phyloP scores from a whole-genome alignment of 2,797 vertebrate species.

The Crypturellus tataupa region DNA sequence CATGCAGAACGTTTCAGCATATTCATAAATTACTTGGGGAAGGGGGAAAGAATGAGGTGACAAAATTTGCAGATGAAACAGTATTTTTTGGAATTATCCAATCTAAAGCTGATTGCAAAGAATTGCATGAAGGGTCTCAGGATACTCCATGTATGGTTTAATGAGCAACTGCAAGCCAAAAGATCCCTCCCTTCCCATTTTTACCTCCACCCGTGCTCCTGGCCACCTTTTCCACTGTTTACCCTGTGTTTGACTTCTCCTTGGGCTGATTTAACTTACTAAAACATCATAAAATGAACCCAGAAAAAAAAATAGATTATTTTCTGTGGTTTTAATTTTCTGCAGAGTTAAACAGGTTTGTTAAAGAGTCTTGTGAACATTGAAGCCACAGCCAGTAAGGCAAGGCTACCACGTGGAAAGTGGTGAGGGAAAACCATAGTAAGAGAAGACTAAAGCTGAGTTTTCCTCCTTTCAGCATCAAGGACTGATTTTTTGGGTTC shows the following conservation, averaged over 20 bases:
- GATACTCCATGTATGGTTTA: fast-evolving
- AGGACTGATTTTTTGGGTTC: background rate
- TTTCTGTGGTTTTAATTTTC: background rate
- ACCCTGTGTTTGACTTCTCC: background rate
- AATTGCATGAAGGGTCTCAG: background rate
- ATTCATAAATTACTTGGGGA: background rate
- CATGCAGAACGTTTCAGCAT: slow-evolving; percentile 12
- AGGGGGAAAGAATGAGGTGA: slow-evolving; percentile 14
- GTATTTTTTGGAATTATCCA: background rate
- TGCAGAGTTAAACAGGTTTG: background rate
- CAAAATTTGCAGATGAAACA: slow-evolving; percentile 28
- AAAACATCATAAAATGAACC: background rate
- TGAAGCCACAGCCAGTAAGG: background rate
- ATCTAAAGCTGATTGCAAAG: background rate
- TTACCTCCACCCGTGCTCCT: background rate
- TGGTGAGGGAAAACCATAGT: background rate
- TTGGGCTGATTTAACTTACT: background rate
- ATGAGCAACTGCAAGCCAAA: background rate
- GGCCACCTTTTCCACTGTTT: background rate
- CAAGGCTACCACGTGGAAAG: background rate
- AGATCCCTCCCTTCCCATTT: background rate
- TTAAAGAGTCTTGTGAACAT: background rate
- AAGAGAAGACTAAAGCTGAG: background rate
- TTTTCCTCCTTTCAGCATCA: background rate
- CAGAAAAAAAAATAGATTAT: background rate